These are phyloP conservation scores for Drosophila pruinosa DNA, from an alignment of 1,140 invertebrate species.

Conservation along the genomic window DNA sequence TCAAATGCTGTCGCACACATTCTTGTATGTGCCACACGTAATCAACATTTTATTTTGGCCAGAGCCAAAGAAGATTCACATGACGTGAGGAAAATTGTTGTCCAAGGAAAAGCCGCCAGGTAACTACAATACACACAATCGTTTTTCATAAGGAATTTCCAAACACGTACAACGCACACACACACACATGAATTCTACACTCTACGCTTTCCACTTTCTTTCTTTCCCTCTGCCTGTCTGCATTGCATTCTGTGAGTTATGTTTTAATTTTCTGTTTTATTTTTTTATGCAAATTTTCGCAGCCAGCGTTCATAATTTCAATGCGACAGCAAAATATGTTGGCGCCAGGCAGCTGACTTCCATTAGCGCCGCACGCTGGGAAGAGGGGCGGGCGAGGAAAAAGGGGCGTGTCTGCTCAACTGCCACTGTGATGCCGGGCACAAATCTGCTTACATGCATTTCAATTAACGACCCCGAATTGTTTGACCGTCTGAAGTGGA, in stretches of 20 bases:
- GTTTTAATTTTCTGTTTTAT: neutral
- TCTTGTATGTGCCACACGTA: conserved; percentile 37
- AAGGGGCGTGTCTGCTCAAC: conserved; percentile 11
- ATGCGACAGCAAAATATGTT: conserved; percentile 76
- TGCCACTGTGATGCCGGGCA: conserved; percentile 31
- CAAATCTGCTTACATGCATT: conserved; percentile 51
- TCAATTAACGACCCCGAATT: conserved; percentile 55
- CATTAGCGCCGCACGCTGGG: conserved; percentile 41
- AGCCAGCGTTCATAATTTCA: conserved; percentile 70
- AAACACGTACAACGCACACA: conserved; percentile 53
- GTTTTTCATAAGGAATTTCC: conserved; percentile 62
- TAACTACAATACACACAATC: no score
- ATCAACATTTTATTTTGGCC: conserved; percentile 1
- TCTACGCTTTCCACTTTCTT: conserved; percentile 45
- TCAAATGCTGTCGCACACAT: conserved; percentile 49
- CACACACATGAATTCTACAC: conserved; percentile 64
- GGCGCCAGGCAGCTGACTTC: conserved; percentile 61
- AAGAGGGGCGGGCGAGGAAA: neutral
- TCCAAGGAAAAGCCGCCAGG: conserved; percentile 53
- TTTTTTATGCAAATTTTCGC: conserved; percentile 67
- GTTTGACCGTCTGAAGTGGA: conserved; percentile 45
- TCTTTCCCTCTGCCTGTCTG: neutral
- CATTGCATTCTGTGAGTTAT: conserved; percentile 31
- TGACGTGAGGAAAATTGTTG: conserved; percentile 68
- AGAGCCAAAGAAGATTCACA: conserved; percentile 53